phyloP scores from a whole-genome alignment of 2,113 vertebrate species.

The Cryptotis parvus region DNA sequence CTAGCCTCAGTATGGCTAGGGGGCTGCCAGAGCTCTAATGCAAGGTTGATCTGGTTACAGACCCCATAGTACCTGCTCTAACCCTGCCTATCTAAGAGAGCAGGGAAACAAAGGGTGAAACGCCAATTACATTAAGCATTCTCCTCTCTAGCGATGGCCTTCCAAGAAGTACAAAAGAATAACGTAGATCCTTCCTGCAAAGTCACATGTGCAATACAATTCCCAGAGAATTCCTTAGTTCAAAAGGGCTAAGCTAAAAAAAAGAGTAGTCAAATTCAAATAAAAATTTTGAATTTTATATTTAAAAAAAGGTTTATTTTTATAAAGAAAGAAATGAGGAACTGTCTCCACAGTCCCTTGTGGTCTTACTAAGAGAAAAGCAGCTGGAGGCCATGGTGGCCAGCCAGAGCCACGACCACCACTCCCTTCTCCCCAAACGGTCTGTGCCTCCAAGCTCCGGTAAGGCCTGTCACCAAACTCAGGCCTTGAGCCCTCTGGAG shows the following conservation, averaged over 20 bases:
- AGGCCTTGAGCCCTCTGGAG: not conserved
- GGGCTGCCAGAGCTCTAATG: not conserved
- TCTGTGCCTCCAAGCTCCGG: not conserved
- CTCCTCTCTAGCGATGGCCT: not conserved
- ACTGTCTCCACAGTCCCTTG: not conserved
- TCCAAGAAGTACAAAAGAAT: not conserved
- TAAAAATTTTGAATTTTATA: not conserved
- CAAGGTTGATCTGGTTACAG: not conserved
- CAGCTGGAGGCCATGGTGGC: not conserved
- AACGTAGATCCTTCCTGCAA: not conserved
- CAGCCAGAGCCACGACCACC: not conserved
- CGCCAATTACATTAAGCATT: not conserved
- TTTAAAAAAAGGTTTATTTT: slow-evolving; percentile 5
- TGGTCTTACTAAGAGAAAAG: not conserved
- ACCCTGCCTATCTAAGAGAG: not conserved
- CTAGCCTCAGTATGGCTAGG: not conserved
- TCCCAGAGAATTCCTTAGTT: not conserved
- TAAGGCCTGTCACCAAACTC: not conserved
- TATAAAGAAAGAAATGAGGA: not conserved
- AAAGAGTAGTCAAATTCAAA: slow-evolving; percentile 36
- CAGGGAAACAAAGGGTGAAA: not conserved
- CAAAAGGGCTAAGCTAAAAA: slow-evolving; percentile 22
- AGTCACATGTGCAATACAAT: not conserved
- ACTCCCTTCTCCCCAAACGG: not conserved
- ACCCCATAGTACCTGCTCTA: not conserved